Conservation (phyloP, 2,888 invertebrate genomes). For the Leptopilina syphax region DNA sequence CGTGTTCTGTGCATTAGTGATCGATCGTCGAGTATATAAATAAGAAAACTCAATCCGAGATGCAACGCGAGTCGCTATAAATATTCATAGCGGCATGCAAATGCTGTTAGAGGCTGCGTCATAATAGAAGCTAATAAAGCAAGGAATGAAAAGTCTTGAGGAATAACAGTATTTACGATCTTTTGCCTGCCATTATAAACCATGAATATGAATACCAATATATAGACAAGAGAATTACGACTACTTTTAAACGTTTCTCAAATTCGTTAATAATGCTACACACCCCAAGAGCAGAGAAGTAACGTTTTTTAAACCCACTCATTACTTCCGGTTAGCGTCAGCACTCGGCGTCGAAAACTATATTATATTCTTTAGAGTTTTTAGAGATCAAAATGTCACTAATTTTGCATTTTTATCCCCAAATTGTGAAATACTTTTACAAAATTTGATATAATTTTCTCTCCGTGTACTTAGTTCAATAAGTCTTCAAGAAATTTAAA, state of each 20-base stretch:
- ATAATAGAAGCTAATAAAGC: constrained; percentile 42
- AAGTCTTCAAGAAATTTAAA: too few species aligned
- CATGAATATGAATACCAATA: constrained; percentile 40
- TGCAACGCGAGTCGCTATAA: constrained; percentile 37
- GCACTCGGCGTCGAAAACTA: too few species aligned
- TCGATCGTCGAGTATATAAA: constrained; percentile 37
- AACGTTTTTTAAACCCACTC: background rate
- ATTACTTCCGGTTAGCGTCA: background rate
- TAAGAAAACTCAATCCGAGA: constrained; percentile 38
- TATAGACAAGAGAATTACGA: constrained; percentile 29
- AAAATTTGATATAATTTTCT: too few species aligned
- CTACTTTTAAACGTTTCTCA: constrained; percentile 13
- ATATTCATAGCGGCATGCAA: constrained; percentile 39
- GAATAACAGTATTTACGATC: constrained; percentile 39
- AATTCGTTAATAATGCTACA: constrained; percentile 9
- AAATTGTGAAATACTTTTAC: too few species aligned
- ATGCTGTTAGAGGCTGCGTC: constrained; percentile 36
- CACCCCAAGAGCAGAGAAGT: background rate
- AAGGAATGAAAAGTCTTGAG: constrained; percentile 38
- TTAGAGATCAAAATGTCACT: too few species aligned
- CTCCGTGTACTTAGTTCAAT: too few species aligned
- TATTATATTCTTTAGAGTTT: too few species aligned
- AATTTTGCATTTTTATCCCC: too few species aligned
- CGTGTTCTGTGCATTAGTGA: constrained; percentile 39
- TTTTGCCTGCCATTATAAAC: constrained; percentile 21